Evolutionary conservation across 2,113 vertebrate genomes (phyloP).

Genomic region (Crotalus viridis): DNA sequence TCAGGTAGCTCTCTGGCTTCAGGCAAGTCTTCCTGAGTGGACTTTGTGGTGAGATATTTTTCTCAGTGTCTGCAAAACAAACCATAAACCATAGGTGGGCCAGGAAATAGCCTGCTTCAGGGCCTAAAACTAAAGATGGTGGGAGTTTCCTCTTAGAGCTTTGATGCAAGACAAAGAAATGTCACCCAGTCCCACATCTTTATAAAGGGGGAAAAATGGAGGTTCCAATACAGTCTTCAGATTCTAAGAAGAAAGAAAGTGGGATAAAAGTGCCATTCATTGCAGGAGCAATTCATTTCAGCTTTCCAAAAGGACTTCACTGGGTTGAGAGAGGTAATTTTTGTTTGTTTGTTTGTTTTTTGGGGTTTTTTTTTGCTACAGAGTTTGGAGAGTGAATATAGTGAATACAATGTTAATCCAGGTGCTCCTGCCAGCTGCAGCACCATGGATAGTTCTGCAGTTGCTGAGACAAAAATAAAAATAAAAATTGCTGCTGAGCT

Average conservation of each 20-base stretch:
- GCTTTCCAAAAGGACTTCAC: neutral
- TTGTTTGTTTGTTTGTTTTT: too few relatives aligned
- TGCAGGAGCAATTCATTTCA: neutral
- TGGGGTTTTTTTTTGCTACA: neutral
- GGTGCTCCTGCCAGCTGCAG: neutral
- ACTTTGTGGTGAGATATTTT: neutral
- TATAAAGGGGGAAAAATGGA: neutral
- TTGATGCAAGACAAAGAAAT: slow-evolving; percentile 58
- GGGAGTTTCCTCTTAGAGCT: slow-evolving; percentile 36
- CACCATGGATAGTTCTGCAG: neutral
- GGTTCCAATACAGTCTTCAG: neutral
- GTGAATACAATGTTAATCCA: too few relatives aligned
- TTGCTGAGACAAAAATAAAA: neutral
- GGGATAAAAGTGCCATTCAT: neutral
- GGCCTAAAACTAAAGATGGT: neutral
- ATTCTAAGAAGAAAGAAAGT: neutral
- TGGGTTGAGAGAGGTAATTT: neutral
- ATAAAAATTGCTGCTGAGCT: too few relatives aligned
- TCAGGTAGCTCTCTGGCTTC: neutral
- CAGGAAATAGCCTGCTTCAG: neutral
- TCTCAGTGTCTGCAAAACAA: neutral
- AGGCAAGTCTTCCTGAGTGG: neutral
- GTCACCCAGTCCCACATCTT: slow-evolving; percentile 45
- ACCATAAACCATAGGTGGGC: neutral
- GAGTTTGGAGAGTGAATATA: neutral